Conservation (phyloP, 1,140 invertebrate genomes). For the Macrostomum lignano region DNA sequence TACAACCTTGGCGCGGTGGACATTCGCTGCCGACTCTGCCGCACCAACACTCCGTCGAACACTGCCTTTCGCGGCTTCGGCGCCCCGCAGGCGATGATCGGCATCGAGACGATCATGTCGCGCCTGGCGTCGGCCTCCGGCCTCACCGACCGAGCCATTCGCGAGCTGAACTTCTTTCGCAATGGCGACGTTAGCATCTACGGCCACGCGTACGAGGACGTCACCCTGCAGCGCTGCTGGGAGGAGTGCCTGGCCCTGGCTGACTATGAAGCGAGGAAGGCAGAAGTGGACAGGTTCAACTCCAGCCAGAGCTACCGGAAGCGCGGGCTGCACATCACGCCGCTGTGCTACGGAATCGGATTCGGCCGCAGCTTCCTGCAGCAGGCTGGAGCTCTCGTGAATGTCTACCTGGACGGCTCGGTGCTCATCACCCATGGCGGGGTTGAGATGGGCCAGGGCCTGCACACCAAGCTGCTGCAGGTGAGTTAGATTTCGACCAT, state of each 20-base stretch:
- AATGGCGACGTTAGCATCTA: conserved; percentile 50
- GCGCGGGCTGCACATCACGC: conserved; percentile 51
- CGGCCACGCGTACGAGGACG: conserved; percentile 42
- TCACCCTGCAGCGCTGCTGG: conserved; percentile 50
- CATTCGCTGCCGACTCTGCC: conserved; percentile 17
- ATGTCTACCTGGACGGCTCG: conserved; percentile 61
- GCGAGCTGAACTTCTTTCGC: conserved; percentile 47
- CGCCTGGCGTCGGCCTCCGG: no score
- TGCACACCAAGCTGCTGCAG: conserved; percentile 78
- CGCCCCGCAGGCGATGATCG: conserved; percentile 19
- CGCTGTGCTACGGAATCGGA: conserved; percentile 61
- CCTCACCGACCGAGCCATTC: no score
- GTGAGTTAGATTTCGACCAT: no score
- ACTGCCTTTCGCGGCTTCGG: conserved; percentile 29
- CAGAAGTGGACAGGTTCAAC: conserved; percentile 41
- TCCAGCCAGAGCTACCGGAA: conserved; percentile 44
- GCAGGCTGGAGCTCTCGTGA: conserved; percentile 51
- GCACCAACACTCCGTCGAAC: conserved; percentile 26
- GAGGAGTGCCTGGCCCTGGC: conserved; percentile 43
- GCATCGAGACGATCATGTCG: conserved; percentile 17
- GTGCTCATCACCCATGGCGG: conserved; percentile 64
- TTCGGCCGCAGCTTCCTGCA: conserved; percentile 52
- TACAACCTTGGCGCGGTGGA: no score
- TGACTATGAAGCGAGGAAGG: conserved; percentile 36
- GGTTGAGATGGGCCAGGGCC: conserved; percentile 74